phyloP scores from a whole-genome alignment of 2,797 vertebrate genomes.

The Eutrigla gurnardus region DNA sequence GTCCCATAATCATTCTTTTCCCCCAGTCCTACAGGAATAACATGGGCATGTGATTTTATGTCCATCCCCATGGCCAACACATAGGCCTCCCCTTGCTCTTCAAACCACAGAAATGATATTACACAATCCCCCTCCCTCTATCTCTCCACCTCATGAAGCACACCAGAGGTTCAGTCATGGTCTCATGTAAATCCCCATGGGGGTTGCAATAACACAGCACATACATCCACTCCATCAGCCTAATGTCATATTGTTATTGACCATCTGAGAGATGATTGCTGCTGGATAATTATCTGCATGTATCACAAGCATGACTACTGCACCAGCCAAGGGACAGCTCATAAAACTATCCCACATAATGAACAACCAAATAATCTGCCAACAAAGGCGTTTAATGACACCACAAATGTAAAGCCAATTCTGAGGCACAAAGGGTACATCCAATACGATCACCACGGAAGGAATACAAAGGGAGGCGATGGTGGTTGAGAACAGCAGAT shows the following conservation, averaged over 20 bases:
- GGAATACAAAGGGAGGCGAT: constrained; percentile 31
- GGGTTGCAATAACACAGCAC: constrained; percentile 51
- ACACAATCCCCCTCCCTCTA: constrained; percentile 12
- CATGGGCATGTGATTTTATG: constrained; percentile 53
- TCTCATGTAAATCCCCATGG: constrained; percentile 52
- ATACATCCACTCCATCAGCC: constrained; percentile 61
- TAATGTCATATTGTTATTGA: constrained; percentile 74
- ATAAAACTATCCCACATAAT: constrained; percentile 52
- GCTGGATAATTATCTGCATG: constrained; percentile 70
- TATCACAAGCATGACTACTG: constrained; percentile 59
- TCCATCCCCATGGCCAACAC: constrained; percentile 40
- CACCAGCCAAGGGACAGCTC: constrained; percentile 52
- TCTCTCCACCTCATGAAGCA: constrained; percentile 30
- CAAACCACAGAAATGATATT: constrained; percentile 37
- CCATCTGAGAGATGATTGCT: constrained; percentile 69
- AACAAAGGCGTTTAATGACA: constrained; percentile 61
- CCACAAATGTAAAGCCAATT: constrained; percentile 60
- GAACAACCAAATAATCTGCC: constrained; percentile 62
- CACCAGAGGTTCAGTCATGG: constrained; percentile 8
- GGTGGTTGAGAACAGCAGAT: constrained; percentile 46
- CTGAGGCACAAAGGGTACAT: constrained; percentile 31
- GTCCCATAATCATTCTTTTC: constrained; percentile 33
- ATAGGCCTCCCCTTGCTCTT: constrained; percentile 29
- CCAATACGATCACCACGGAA: constrained; percentile 16
- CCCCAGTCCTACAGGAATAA: constrained; percentile 28